A percentile compares a stretch with the other conserved stretches of the same genome.
Conservation (phyloP, 2,888 invertebrate species). For the Rhagonycha lutea region DNA sequence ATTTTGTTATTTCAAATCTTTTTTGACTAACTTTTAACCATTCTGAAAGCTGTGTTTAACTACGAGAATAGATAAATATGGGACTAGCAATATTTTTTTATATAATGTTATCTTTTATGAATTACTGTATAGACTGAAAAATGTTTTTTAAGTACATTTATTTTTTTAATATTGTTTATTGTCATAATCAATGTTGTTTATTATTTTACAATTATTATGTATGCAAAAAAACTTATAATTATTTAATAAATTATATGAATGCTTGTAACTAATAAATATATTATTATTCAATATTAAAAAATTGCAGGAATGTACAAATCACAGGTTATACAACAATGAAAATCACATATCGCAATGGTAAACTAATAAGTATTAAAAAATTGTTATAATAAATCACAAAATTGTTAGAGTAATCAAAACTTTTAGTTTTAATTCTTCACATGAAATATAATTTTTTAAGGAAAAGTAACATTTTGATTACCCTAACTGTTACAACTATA, state of each 20-base stretch:
- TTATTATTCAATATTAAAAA: conserved; percentile 7
- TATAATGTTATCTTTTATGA: conserved; percentile 23
- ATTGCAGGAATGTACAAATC: conserved; percentile 18
- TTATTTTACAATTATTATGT: conserved; percentile 20
- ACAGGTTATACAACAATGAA: conserved; percentile 17
- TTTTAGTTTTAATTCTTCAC: background rate
- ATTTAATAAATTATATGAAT: conserved; percentile 1
- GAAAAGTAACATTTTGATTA: background rate
- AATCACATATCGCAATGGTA: conserved; percentile 26
- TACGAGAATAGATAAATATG: conserved; percentile 30
- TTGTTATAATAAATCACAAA: conserved; percentile 20
- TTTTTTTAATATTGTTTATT: conserved; percentile 27
- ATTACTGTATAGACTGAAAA: conserved; percentile 30
- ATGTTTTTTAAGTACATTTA: conserved; percentile 26
- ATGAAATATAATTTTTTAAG: background rate
- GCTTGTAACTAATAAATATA: conserved; percentile 15
- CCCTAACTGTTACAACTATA: background rate
- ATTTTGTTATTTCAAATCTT: background rate
- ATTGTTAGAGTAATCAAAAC: conserved; percentile 12
- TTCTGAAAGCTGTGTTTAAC: conserved; percentile 31
- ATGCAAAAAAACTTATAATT: conserved; percentile 8
- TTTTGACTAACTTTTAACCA: conserved; percentile 17
- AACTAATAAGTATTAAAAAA: conserved; percentile 4
- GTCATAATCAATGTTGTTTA: conserved; percentile 26
- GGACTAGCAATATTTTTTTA: conserved; percentile 25